Conservation (phyloP, 2,113 vertebrate species). For the Microtus montanus region DNA sequence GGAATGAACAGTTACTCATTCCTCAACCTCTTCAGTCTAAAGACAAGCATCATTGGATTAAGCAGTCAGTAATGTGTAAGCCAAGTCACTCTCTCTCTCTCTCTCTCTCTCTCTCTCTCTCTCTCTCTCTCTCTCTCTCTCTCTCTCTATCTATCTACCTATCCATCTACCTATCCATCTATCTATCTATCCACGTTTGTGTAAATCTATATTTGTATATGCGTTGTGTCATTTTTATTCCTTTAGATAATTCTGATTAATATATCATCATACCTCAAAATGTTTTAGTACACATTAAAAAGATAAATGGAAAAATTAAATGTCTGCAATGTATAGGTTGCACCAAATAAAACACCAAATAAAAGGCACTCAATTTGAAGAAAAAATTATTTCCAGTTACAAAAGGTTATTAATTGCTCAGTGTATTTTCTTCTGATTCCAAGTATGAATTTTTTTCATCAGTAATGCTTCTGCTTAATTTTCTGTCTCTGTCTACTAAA, state of each 20-base stretch:
- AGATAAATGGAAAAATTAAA: neutral
- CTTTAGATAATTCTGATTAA: neutral
- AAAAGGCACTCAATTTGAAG: neutral
- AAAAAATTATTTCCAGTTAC: neutral
- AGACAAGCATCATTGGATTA: neutral
- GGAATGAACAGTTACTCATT: neutral
- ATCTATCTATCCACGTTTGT: too few species aligned
- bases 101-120: too few species aligned
- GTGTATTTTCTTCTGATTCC: neutral
- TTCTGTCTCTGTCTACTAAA: conserved; percentile 10
- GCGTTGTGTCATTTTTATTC: neutral
- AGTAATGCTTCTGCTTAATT: neutral
- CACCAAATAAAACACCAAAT: too few species aligned
- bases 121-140: too few species aligned
- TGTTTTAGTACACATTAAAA: conserved; percentile 24
- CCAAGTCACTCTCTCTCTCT: neutral
- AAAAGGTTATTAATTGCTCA: neutral
- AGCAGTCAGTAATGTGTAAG: neutral
- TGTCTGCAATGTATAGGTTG: neutral
- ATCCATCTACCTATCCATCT: too few species aligned
- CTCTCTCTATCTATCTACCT: too few species aligned
- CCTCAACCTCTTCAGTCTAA: neutral
- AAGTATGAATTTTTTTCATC: conserved; percentile 31
- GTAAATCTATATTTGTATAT: neutral
- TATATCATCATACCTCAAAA: neutral